These are phyloP conservation scores for Oreochromis mossambicus DNA, from an alignment of 2,797 vertebrate genomes.

Conservation along the genomic window DNA sequence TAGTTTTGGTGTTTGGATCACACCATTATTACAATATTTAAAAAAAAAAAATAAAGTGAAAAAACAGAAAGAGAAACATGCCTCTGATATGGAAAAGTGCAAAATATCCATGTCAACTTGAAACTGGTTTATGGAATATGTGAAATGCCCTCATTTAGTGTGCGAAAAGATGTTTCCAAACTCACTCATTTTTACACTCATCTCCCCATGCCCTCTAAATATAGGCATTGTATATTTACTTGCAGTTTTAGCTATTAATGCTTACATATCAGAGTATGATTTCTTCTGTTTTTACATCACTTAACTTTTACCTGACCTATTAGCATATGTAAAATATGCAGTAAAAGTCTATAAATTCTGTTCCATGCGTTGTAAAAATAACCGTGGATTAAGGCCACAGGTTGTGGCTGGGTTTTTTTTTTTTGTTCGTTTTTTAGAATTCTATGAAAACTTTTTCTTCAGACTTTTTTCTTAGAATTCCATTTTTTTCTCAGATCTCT, in stretches of 20 bases:
- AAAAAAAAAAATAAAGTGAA: neutral
- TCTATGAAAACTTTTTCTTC: neutral
- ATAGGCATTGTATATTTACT: constrained; percentile 1
- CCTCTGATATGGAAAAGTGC: constrained; percentile 54
- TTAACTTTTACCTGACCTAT: neutral
- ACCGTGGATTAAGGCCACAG: neutral
- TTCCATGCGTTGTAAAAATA: constrained; percentile 24
- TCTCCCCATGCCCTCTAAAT: constrained; percentile 2
- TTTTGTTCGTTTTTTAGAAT: neutral
- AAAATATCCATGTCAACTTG: neutral
- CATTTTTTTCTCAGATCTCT: neutral
- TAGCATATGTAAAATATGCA: constrained; percentile 17
- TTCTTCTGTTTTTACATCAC: constrained; percentile 29
- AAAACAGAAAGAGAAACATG: constrained; percentile 13
- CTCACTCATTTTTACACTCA: constrained; percentile 16
- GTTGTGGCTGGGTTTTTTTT: neutral
- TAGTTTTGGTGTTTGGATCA: constrained; percentile 49
- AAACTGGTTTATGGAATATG: constrained; percentile 13
- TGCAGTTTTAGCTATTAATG: neutral
- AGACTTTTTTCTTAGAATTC: neutral
- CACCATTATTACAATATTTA: constrained; percentile 15
- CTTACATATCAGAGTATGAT: constrained; percentile 47
- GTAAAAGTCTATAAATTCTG: neutral
- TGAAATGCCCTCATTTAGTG: constrained; percentile 12
- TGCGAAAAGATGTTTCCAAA: neutral